These are phyloP conservation scores for Eleginops maclovinus DNA, from an alignment of 2,113 vertebrate genomes.

Conservation along the genomic window DNA sequence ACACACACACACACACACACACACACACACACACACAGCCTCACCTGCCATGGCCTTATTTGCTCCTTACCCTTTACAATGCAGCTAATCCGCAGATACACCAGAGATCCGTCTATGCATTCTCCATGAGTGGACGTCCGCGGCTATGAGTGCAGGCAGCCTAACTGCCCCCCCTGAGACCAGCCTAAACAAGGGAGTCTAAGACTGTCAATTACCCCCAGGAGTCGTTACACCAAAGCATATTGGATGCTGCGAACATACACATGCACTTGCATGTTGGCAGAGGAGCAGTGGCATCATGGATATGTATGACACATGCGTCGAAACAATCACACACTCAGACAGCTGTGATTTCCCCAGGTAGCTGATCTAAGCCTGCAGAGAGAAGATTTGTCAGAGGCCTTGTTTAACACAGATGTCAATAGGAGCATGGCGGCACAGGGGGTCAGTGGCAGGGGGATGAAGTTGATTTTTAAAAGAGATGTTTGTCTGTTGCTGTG, in stretches of 20 bases:
- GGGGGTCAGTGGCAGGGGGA: slow-evolving; percentile 10
- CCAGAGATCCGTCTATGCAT: slow-evolving; percentile 74
- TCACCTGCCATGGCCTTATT: slow-evolving; percentile 44
- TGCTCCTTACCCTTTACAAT: slow-evolving; percentile 37
- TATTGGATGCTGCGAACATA: slow-evolving; percentile 33
- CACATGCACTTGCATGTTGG: slow-evolving; percentile 33
- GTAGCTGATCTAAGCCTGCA: slow-evolving; percentile 67
- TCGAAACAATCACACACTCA: slow-evolving; percentile 52
- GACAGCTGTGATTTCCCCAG: slow-evolving; percentile 81
- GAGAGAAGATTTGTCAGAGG: slow-evolving; percentile 67
- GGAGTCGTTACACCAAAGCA: slow-evolving; percentile 54
- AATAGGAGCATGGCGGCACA: slow-evolving; percentile 37
- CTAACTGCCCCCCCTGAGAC: slow-evolving; percentile 74
- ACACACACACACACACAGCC: slow-evolving; percentile 34
- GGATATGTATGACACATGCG: slow-evolving; percentile 77
- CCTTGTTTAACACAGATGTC: slow-evolving; percentile 81
- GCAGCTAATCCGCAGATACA: slow-evolving; percentile 67
- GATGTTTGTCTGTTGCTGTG: slow-evolving; percentile 69
- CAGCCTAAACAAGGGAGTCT: slow-evolving; percentile 61
- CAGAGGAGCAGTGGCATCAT: slow-evolving; percentile 63
- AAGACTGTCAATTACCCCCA: slow-evolving; percentile 73
- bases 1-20: slow-evolving; percentile 35
- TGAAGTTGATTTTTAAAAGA: slow-evolving; percentile 63
- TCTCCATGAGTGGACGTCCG: slow-evolving; percentile 76
- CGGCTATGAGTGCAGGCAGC: slow-evolving; percentile 45